Base-by-base conservation (phyloP, 2,113 vertebrate genomes). In the Tiliqua scincoides region DNA sequence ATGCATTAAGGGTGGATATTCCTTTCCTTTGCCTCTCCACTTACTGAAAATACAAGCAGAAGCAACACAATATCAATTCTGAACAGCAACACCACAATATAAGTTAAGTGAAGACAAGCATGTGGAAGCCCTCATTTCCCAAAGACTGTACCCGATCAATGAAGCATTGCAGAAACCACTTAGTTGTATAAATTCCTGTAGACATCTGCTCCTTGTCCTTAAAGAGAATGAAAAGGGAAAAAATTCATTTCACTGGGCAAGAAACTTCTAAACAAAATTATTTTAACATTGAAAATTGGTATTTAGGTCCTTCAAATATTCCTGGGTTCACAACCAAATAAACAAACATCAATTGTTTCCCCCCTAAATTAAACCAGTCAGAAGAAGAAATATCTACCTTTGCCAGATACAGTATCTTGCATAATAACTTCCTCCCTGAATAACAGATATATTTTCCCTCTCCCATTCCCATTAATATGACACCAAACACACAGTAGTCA, bases 151-250 rank as follows among this genome's bases (percentile, higher is more conserved):
- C 98, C 96, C 98, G 95, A 90, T 99, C 98, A 23, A 99, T 98
- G 94, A 99, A 99, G 89, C 98, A 98, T 92, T 99, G 98, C 67
- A 99, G 95, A 91, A 99, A 99, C 98, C 98, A 99, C 93, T 99
- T 99, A 89, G 98, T 98, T n/a, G 98, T 98, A 89, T 99, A 99
- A 94, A 99, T 97, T 85, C 98, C 98, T 0, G 98, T 97, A 27
- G 96, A 96, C 98, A 99, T 99, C 96, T 99, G 98, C 91, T 99
- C 98, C 91, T 97, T 98, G 90, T 99, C 98, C 98, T 99, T 91
- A 18, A 37, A 12, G 40, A 90, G 85, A 91, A 0, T 91, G 9
- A 25, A 88, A 61, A 86, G 32, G 23, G 35, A 88, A 65, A 59
- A 88, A 0, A 48, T 1, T 43, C 0, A 1, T 79, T 84, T 88